Base-by-base conservation (phyloP, 2,113 vertebrate species). In the Montifringilla adamsi region DNA sequence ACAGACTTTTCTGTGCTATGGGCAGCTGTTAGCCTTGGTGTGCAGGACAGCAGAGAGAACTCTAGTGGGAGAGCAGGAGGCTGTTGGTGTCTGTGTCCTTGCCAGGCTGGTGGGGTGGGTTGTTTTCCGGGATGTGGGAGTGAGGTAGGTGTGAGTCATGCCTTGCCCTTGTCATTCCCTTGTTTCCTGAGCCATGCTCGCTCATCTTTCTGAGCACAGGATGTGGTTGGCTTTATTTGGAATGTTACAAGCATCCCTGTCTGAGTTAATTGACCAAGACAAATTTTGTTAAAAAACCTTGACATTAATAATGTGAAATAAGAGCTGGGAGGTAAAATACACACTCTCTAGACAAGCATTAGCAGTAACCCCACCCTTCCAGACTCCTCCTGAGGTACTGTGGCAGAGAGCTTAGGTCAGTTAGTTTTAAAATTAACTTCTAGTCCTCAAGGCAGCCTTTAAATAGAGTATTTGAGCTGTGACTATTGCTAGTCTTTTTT, bases 221-320 rank as follows among this genome's bases (percentile, higher is more conserved):
- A 95, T 95, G 92, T 95, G 94, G 93, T 68, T 92, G 88, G 86
- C 90, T 96, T 95, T 96, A 95, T 96, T 91, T 95, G 93, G 95
- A 94, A 96, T 95, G 92, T 95, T 97, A 95, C 87, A 93, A 94
- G 93, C 94, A 92, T 74, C 83, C 70, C 77, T 73, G 33, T 92
- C 96, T 74, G 79, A 96, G 89, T 93, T 97, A 97, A 97, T 97
- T 97, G 96, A 97, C 96, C 96, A 96, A 97, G 96, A 96, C 96
- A 96, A 97, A 97, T 97, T 96, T 87, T 95, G 97, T 96, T 97
- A 90, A 96, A 92, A 96, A 89, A 62, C 94, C 94, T 95, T 96
- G 95, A 96, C 94, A 72, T 97, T 97, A 96, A 97, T 97, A 97
- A 96, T 62, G 94, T 72, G 95, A 90, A 95, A 94, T 87, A 91